These are phyloP conservation scores for Gastracanthus pulcherrimus DNA, from an alignment of 2,888 invertebrate genomes.

Conservation along the genomic window DNA sequence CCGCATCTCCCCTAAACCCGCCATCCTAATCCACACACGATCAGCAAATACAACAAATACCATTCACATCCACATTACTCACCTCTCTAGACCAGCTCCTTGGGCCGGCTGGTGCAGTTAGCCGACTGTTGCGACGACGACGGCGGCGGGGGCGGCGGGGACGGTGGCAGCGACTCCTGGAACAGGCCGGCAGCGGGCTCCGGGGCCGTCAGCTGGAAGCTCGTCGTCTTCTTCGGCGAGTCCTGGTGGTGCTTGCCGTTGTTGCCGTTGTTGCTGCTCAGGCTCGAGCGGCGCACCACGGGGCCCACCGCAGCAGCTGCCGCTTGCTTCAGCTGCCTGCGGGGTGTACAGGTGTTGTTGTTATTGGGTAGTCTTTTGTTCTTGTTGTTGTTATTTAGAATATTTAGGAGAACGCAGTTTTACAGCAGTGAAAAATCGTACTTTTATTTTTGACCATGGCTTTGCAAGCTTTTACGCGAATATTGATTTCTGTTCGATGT, in stretches of 20 bases:
- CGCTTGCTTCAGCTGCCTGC: too few species aligned
- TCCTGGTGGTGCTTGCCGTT: background rate
- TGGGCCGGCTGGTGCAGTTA: conserved; percentile 24
- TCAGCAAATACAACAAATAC: background rate
- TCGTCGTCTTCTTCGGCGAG: conserved; percentile 61
- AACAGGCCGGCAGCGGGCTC: background rate
- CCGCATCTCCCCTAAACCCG: too few species aligned
- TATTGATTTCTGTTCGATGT: too few species aligned
- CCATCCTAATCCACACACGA: too few species aligned
- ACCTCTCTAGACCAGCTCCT: conserved; percentile 49
- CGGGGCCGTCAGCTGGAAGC: conserved; percentile 42
- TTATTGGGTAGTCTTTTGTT: too few species aligned
- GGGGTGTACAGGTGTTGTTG: too few species aligned
- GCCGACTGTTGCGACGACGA: conserved; percentile 5
- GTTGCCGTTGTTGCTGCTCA: conserved; percentile 21
- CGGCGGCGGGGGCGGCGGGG: conserved; percentile 3
- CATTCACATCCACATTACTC: too few species aligned
- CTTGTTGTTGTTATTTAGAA: too few species aligned
- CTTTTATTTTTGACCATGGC: too few species aligned
- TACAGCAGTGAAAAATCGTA: too few species aligned
- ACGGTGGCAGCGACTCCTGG: background rate
- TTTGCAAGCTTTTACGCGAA: too few species aligned
- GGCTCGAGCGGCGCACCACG: conserved; percentile 46
- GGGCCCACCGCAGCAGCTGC: background rate
- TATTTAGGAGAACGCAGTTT: too few species aligned